Evolutionary conservation across 2,888 invertebrate species (phyloP), one percentile per base, ranked within the genome.

Genomic region (Ceriagrion tenellum): DNA sequence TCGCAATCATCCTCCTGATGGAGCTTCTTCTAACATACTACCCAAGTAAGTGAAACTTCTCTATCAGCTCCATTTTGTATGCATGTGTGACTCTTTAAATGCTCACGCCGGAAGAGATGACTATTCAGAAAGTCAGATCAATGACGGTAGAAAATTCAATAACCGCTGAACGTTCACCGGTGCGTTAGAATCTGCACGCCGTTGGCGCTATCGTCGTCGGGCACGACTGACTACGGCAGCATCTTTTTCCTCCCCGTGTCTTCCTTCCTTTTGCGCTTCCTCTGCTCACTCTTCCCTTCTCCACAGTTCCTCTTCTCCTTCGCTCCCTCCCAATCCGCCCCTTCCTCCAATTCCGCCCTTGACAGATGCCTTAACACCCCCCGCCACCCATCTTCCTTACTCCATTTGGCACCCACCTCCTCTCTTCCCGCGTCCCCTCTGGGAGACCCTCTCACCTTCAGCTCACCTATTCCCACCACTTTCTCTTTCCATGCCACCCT

Each of bases 321-420:
- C 88, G 0, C 30, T 13, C 40, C 40, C 2, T 30, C n/a, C 23
- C 26, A 30, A 16, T 35, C 40, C 47, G 16, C 40, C 35, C 74
- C 26, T 26, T 18, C 89, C 16, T 18, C 55, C 89, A 30, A 35
- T 26, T 18, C 40, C 91, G 16, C 10, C 93, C 59, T 40, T 93
- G 93, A 93, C 93, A 93, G 93, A 74, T 93, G 69, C 63, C 26
- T 26, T 30, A 30, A 55, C 90, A 18, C 56, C 56, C 47, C 47
- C 47, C 47, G 47, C 30, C 56, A 13, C 30, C 56, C 63, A 30
- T 10, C 91, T 20, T 91, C 35, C 89, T 12, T n/a, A 81, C 81
- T 81, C 81, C 81, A 81, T 81, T 81, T 81, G 81, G 81, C 81
- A 81, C 47, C 18, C 89, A 26, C 55, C 26, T 26, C 55, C 47